phyloP scores from a whole-genome alignment of 2,888 invertebrate species.

The Drosophila kokeensis region DNA sequence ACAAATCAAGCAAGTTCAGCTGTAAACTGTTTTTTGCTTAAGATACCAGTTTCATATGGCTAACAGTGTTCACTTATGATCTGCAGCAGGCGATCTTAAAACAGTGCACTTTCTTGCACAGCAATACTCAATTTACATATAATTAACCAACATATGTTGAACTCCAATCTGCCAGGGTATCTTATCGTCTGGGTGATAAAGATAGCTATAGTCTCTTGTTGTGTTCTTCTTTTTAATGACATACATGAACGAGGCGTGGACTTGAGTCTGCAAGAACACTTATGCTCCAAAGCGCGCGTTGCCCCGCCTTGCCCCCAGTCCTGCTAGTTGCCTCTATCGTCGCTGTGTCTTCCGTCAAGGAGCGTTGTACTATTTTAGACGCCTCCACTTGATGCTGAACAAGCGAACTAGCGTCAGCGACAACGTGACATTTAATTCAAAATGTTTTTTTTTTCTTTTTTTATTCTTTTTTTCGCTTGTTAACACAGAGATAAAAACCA shows the following conservation, averaged over 20 bases:
- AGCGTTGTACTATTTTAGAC: slow-evolving; percentile 65
- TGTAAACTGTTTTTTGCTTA: background rate
- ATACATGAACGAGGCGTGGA: slow-evolving; percentile 55
- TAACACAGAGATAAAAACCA: slow-evolving; percentile 21
- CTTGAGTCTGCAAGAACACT: slow-evolving; percentile 36
- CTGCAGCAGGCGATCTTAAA: background rate
- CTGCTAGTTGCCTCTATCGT: slow-evolving; percentile 52
- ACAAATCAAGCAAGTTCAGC: background rate
- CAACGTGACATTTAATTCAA: slow-evolving; percentile 75
- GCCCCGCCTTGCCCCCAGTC: too few relatives aligned
- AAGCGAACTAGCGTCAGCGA: slow-evolving; percentile 61
- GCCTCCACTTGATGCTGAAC: slow-evolving; percentile 62
- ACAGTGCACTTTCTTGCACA: accelerated
- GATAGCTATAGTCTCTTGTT: background rate
- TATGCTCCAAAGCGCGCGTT: slow-evolving; percentile 7
- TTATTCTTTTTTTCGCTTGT: slow-evolving; percentile 37
- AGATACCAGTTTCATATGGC: accelerated
- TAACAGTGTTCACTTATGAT: background rate
- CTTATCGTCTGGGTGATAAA: background rate
- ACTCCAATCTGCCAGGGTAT: background rate
- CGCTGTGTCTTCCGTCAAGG: slow-evolving; percentile 44
- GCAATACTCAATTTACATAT: background rate
- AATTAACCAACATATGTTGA: background rate
- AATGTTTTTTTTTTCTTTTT: slow-evolving; percentile 36
- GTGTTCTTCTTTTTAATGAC: slow-evolving; percentile 63